Conservation (phyloP, 2,888 invertebrate genomes). For the Drosophila nr. perissopoda region DNA sequence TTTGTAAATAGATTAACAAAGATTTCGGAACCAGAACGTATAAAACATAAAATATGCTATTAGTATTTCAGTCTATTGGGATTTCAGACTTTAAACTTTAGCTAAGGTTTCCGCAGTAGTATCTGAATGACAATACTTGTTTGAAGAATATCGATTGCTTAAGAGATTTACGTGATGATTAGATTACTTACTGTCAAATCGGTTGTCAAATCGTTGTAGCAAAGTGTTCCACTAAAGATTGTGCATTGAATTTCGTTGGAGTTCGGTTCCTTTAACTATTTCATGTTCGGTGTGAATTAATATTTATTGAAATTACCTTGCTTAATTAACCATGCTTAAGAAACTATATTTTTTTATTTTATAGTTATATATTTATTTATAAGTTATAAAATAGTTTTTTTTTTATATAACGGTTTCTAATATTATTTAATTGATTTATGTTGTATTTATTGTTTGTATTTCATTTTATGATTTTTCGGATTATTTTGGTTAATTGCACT, state of each 20-base stretch:
- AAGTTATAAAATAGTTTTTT: background rate
- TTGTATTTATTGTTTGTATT: slow-evolving; percentile 28
- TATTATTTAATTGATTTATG: slow-evolving; percentile 16
- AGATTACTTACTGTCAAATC: background rate
- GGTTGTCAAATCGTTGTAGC: background rate
- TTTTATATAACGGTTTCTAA: slow-evolving; percentile 2
- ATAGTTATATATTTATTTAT: too few relatives aligned
- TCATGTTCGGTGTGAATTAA: background rate
- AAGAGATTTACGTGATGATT: background rate
- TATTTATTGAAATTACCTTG: background rate
- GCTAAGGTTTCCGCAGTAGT: background rate
- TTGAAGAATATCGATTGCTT: background rate
- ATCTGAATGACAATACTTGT: background rate
- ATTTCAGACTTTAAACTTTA: background rate
- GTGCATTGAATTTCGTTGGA: background rate
- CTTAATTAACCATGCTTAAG: background rate
- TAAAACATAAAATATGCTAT: too few relatives aligned
- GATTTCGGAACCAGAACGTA: background rate
- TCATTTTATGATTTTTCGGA: slow-evolving; percentile 51
- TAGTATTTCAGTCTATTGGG: background rate
- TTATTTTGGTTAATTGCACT: slow-evolving; percentile 70
- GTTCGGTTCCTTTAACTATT: background rate
- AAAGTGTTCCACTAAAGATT: background rate
- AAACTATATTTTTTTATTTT: too few relatives aligned
- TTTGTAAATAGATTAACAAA: background rate